Evolutionary conservation across 2,888 invertebrate species (phyloP).

Genomic region (Euproctis similis): DNA sequence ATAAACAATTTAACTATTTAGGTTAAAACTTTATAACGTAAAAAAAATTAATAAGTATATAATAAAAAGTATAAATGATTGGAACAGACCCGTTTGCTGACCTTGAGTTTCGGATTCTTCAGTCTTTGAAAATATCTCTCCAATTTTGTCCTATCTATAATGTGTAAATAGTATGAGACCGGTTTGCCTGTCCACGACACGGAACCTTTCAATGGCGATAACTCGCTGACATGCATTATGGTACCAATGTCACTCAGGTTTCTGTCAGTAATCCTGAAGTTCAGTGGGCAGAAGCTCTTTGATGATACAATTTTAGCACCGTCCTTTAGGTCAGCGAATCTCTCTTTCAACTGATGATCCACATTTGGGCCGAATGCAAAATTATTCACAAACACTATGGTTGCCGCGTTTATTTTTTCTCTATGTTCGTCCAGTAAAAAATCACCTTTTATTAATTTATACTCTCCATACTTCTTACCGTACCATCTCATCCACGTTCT

Average conservation of each 20-base stretch:
- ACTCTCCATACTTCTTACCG: constrained; percentile 94
- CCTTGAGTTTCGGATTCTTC: constrained; percentile 90
- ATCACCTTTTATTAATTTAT: constrained; percentile 94
- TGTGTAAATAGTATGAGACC: constrained; percentile 98
- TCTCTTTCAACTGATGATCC: constrained; percentile 96
- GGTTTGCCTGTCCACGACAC: constrained; percentile 99
- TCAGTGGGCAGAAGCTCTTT: constrained; percentile 98
- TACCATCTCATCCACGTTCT: constrained; percentile 98
- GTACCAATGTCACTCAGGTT: constrained; percentile 98
- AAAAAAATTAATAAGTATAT: not conserved
- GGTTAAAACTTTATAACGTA: too few species aligned
- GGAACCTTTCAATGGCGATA: constrained; percentile 95
- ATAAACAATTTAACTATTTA: too few species aligned
- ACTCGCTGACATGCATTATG: constrained; percentile 98
- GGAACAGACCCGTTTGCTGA: constrained; percentile 76
- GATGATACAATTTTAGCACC: constrained; percentile 98
- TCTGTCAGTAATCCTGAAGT: constrained; percentile 98
- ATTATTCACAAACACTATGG: constrained; percentile 99
- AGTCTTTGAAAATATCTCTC: constrained; percentile 97
- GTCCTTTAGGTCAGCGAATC: constrained; percentile 96
- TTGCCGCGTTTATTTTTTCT: constrained; percentile 94
- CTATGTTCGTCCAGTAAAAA: constrained; percentile 94
- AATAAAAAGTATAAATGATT: constrained; percentile 29
- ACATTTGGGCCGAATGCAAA: constrained; percentile 99
- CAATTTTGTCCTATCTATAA: constrained; percentile 97